Percentiles rank a stretch among this genome's conserved stretches.
Evolutionary conservation across 2,888 invertebrate species (phyloP).

Genomic region (Quadroppia sp.): DNA sequence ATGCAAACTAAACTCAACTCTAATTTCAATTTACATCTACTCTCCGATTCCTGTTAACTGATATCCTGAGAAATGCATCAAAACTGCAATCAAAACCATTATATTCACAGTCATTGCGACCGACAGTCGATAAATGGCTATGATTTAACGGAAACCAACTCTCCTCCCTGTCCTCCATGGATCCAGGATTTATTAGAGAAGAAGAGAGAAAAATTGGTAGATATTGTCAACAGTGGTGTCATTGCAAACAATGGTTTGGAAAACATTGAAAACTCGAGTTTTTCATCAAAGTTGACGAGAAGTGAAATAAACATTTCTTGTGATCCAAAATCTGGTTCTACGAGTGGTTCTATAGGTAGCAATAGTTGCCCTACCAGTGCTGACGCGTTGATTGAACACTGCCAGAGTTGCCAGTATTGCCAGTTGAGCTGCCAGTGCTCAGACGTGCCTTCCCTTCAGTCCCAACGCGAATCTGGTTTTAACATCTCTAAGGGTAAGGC

Average conservation of each 20-base stretch:
- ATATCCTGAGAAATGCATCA: slow-evolving; percentile 29
- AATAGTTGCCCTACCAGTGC: slow-evolving; percentile 1
- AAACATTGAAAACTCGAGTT: neutral
- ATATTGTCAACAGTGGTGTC: slow-evolving; percentile 15
- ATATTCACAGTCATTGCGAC: neutral
- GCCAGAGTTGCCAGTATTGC: slow-evolving; percentile 24
- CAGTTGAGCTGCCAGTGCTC: neutral
- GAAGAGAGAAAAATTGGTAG: slow-evolving; percentile 10
- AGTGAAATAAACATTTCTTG: slow-evolving; percentile 1
- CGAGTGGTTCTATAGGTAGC: slow-evolving; percentile 35
- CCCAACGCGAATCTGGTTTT: slow-evolving; percentile 24
- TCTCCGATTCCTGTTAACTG: slow-evolving; percentile 26
- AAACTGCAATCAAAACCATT: neutral
- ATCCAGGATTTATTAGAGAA: slow-evolving; percentile 1
- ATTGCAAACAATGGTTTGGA: neutral
- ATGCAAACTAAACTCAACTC: neutral
- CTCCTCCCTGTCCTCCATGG: neutral
- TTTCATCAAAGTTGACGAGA: neutral
- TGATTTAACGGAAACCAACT: neutral
- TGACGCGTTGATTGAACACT: slow-evolving; percentile 4
- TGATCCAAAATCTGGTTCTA: slow-evolving; percentile 29
- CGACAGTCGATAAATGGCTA: slow-evolving; percentile 24
- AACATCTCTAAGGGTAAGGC: slow-evolving; percentile 4
- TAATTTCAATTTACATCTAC: neutral
- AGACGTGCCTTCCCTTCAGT: neutral